Conservation (phyloP, 2,113 vertebrate genomes). For the Gorsachius goisagi region DNA sequence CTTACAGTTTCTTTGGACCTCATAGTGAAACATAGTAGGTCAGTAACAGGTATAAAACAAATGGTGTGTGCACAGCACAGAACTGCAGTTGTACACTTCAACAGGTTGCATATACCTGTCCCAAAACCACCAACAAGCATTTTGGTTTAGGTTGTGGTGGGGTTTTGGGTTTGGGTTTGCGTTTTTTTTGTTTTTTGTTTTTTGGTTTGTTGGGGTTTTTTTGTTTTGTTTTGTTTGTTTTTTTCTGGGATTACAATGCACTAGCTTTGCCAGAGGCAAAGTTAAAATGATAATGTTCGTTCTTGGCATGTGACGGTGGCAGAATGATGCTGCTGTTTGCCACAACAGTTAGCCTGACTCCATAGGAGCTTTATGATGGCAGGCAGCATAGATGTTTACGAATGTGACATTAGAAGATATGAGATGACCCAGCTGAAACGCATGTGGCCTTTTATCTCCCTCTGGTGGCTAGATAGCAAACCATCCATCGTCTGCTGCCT, state of each 20-base stretch:
- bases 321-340: background rate
- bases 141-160: background rate
- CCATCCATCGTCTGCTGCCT: rapidly evolving
- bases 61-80: rapidly evolving
- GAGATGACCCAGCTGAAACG: background rate
- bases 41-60: background rate
- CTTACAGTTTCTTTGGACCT: background rate
- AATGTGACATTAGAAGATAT: rapidly evolving
- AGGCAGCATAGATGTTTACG: rapidly evolving
- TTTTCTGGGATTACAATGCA: background rate
- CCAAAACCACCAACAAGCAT: background rate
- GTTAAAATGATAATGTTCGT: background rate
- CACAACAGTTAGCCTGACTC: background rate
- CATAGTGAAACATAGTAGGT: background rate
- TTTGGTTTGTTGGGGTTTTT: background rate
- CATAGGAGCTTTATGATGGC: background rate
- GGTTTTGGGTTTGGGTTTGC: too few species aligned
- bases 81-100: background rate
- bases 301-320: background rate
- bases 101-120: background rate
- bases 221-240: background rate
- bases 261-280: background rate
- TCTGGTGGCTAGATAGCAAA: background rate
- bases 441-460: background rate
- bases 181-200: too few species aligned